Evolutionary conservation across 2,113 vertebrate genomes (phyloP).

Genomic region (Eretmochelys imbricata): DNA sequence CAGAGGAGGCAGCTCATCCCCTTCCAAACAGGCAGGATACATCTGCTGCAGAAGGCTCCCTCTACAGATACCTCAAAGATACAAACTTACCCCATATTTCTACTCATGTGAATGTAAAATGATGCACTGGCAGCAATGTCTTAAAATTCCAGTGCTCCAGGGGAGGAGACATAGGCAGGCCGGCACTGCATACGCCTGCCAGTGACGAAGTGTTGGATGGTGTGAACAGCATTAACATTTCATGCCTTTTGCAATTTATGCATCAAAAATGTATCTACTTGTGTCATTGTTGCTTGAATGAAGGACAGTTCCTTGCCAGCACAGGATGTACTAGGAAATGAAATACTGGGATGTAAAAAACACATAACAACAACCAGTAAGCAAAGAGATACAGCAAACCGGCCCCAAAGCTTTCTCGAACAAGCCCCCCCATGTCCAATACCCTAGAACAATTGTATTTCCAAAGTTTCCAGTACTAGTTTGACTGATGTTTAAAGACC

Average conservation of each 20-base stretch:
- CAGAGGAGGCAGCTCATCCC: background rate
- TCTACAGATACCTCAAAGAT: background rate
- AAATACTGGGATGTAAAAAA: background rate
- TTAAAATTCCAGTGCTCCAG: background rate
- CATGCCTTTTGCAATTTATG: background rate
- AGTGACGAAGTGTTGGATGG: background rate
- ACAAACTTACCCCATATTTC: background rate
- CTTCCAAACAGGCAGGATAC: background rate
- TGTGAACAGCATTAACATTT: slow-evolving; percentile 41
- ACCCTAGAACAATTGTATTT: background rate
- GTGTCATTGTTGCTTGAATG: background rate
- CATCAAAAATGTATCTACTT: background rate
- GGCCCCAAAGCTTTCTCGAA: background rate
- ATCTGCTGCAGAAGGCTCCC: background rate
- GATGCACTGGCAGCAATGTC: background rate
- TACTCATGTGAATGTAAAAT: background rate
- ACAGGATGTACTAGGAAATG: background rate
- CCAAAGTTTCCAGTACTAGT: background rate
- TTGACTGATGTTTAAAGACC: background rate
- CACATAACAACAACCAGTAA: background rate
- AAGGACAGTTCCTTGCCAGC: slow-evolving; percentile 15
- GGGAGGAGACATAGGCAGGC: background rate
- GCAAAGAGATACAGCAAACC: background rate
- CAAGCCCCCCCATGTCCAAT: background rate
- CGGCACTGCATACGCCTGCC: background rate